Evolutionary conservation across 2,888 invertebrate species (phyloP).

Genomic region (Nemurella pictetii): DNA sequence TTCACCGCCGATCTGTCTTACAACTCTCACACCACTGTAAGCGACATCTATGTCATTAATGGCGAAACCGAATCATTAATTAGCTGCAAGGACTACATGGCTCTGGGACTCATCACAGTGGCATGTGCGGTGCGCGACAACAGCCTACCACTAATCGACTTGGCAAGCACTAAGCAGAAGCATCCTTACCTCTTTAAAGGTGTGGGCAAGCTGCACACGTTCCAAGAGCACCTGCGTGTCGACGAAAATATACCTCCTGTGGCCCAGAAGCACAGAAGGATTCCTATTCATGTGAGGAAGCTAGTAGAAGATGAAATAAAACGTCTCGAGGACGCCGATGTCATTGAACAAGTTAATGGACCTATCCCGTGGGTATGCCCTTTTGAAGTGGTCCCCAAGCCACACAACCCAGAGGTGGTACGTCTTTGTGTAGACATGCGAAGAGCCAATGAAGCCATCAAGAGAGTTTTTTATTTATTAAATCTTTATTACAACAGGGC

Average conservation of each 20-base stretch:
- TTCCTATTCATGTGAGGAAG: constrained; percentile 15
- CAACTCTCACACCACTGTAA: neutral
- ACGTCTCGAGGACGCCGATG: constrained; percentile 8
- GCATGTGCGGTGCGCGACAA: constrained; percentile 7
- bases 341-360: constrained; percentile 17
- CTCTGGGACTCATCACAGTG: neutral
- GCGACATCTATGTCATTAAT: constrained; percentile 1
- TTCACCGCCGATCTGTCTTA: neutral
- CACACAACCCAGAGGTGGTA: neutral
- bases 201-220: neutral
- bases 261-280: constrained; percentile 18
- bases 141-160: neutral
- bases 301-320: constrained; percentile 1
- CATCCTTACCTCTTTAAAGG: constrained; percentile 6
- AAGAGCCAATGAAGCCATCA: constrained; percentile 13
- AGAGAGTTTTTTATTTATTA: no score
- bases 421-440: constrained; percentile 25
- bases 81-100: neutral
- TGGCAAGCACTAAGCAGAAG: neutral
- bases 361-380: constrained; percentile 19
- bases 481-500: no score
- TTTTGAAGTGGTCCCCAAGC: constrained; percentile 14
- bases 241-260: constrained; percentile 3
- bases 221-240: neutral
- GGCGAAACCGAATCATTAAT: constrained; percentile 2